Conservation (phyloP, 1,140 invertebrate genomes). For the Drosophila malerkotliana region DNA sequence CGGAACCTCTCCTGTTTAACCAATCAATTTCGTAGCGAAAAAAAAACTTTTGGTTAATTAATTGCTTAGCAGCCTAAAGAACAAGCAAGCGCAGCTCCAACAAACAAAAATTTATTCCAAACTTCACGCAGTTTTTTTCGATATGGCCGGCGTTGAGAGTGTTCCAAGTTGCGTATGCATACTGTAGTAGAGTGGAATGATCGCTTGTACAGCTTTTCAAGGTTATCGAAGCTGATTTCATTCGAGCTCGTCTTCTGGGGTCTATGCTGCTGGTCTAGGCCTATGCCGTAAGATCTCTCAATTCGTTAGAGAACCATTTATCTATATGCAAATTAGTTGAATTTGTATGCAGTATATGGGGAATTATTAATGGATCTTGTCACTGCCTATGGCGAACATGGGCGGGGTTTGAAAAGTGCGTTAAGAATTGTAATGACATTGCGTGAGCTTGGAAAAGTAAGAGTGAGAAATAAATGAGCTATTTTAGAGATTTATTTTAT, state of each 20-base stretch:
- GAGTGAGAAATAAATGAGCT: neutral
- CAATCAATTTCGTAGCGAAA: constrained; percentile 67
- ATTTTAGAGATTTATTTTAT: constrained; percentile 16
- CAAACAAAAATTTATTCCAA: constrained; percentile 54
- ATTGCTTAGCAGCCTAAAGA: constrained; percentile 63
- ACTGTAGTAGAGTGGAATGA: constrained; percentile 74
- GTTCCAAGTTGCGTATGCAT: constrained; percentile 60
- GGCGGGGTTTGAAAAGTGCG: neutral
- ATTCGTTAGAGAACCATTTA: constrained; percentile 22
- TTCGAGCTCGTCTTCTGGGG: constrained; percentile 27
- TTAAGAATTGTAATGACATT: constrained; percentile 2
- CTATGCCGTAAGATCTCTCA: constrained; percentile 10
- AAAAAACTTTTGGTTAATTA: constrained; percentile 65
- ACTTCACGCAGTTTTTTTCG: constrained; percentile 45
- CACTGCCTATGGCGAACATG: constrained; percentile 5
- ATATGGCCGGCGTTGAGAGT: constrained; percentile 2
- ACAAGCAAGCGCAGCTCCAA: constrained; percentile 51
- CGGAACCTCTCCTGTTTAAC: constrained; percentile 5
- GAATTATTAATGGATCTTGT: constrained; percentile 26
- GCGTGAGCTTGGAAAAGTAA: constrained; percentile 7
- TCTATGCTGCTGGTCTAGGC: constrained; percentile 18
- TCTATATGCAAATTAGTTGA: constrained; percentile 31
- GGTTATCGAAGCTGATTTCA: constrained; percentile 50
- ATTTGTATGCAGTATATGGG: constrained; percentile 38
- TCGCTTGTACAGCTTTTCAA: constrained; percentile 78